Evolutionary conservation across 2,113 vertebrate genomes (phyloP).

Genomic region (Lycocorax pyrrhopterus): DNA sequence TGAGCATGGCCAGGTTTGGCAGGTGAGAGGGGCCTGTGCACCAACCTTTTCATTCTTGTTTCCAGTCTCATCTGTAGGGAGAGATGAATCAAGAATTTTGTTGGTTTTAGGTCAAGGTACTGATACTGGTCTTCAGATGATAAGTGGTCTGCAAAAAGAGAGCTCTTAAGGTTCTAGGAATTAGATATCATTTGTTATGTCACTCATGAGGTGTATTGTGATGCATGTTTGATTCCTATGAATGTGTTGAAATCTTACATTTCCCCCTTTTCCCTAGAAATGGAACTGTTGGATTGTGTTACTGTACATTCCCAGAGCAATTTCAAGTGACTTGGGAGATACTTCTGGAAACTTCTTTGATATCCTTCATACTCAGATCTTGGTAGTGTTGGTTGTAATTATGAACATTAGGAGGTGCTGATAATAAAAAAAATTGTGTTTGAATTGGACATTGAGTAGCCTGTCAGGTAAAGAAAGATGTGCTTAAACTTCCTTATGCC

Average conservation of each 20-base stretch:
- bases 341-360: neutral
- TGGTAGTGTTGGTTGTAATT: neutral
- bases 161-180: neutral
- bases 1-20: neutral
- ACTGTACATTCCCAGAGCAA: neutral
- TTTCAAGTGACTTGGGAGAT: neutral
- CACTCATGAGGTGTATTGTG: neutral
- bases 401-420: neutral
- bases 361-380: neutral
- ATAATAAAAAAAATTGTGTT: neutral
- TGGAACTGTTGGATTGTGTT: neutral
- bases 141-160: neutral
- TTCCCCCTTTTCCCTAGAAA: neutral
- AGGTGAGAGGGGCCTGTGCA: neutral
- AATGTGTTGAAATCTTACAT: neutral
- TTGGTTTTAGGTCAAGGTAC: neutral
- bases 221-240: neutral
- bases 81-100: neutral
- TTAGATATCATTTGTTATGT: accelerated
- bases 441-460: neutral
- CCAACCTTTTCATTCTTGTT: neutral
- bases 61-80: neutral
- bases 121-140: neutral
- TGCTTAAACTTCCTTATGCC: neutral
- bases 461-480: neutral